Percentiles rank a stretch among this genome's conserved stretches.
These are phyloP conservation scores for Glaucidium brasilianum DNA, from an alignment of 2,113 vertebrate species.

Conservation along the genomic window DNA sequence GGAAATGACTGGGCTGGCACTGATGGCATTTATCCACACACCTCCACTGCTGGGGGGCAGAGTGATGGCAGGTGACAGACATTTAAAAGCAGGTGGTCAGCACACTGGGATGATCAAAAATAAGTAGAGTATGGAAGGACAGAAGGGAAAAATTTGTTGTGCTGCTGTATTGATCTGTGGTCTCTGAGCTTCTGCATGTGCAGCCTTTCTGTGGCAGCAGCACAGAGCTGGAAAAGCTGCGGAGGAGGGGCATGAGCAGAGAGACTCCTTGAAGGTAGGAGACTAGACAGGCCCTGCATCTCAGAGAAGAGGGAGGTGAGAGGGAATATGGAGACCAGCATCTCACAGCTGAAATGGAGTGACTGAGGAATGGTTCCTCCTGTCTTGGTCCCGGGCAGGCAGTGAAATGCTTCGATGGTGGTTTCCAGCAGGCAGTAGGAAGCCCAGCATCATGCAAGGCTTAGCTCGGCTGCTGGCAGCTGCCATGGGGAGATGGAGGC, in stretches of 20 bases:
- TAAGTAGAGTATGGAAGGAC: background rate
- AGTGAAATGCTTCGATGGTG: background rate
- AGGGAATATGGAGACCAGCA: background rate
- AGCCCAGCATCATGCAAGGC: background rate
- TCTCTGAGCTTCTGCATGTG: background rate
- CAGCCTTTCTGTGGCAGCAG: background rate
- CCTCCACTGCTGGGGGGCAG: background rate
- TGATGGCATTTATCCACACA: background rate
- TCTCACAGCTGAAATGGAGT: background rate
- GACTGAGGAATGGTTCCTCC: background rate
- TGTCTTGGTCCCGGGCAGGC: fast-evolving
- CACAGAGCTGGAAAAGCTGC: background rate
- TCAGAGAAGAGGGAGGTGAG: background rate
- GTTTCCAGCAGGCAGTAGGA: background rate
- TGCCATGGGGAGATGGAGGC: background rate
- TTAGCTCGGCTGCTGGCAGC: background rate
- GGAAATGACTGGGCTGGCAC: background rate
- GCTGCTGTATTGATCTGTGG: background rate
- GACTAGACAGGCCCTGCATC: background rate
- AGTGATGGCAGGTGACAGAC: background rate
- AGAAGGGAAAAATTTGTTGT: background rate
- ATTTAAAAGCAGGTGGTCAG: background rate
- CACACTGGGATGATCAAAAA: background rate
- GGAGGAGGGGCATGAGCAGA: background rate
- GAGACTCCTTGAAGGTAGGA: background rate